Evolutionary conservation across 2,797 vertebrate species (phyloP).

Genomic region (Rhynchonycteris naso): DNA sequence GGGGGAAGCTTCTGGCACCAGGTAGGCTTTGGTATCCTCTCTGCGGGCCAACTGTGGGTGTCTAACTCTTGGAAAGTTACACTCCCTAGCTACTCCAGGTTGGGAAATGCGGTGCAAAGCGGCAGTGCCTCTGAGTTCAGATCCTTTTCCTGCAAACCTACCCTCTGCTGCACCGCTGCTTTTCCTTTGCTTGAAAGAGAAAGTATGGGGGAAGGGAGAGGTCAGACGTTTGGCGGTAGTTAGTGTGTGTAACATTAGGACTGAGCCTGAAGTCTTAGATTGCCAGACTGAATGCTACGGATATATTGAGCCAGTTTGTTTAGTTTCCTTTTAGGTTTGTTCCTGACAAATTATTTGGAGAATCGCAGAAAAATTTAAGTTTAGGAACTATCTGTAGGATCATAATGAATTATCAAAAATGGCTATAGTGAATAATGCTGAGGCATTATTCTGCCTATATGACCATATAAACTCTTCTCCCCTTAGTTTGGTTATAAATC

Average conservation of each 20-base stretch:
- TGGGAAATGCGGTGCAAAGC: neutral
- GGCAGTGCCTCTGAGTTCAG: neutral
- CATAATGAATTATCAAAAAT: neutral
- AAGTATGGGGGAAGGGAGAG: neutral
- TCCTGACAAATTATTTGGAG: neutral
- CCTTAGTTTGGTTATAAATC: neutral
- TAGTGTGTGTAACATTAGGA: neutral
- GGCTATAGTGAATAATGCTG: neutral
- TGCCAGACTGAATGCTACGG: neutral
- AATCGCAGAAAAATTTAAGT: neutral
- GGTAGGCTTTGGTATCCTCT: too few relatives aligned
- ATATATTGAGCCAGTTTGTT: neutral
- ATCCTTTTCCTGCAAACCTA: neutral
- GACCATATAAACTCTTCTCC: neutral
- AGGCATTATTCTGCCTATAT: neutral
- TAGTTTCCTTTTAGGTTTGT: neutral
- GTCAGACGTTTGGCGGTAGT: neutral
- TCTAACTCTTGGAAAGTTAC: neutral
- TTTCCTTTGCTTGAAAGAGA: neutral
- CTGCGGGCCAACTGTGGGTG: rapidly evolving
- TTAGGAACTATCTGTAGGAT: neutral
- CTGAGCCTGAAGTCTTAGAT: neutral
- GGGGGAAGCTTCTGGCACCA: too few relatives aligned
- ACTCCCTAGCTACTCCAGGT: neutral
- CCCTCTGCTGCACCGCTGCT: neutral